phyloP scores from a whole-genome alignment of 2,888 invertebrate species.

The Erpobdella octoculata region DNA sequence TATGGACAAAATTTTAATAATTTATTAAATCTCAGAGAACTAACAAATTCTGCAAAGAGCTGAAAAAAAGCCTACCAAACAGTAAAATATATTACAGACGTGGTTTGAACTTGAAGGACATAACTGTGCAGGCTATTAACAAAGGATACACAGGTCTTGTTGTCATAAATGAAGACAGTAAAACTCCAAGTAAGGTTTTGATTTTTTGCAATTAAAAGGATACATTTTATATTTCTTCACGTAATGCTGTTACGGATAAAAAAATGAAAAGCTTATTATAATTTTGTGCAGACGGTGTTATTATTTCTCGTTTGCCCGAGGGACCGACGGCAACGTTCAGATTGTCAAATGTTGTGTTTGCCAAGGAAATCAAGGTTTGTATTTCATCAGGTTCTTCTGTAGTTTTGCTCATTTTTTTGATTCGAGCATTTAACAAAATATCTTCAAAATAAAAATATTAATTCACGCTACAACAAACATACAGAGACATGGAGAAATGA shows the following conservation, averaged over 20 bases:
- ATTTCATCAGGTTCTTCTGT: background rate
- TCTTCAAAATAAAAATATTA: too few relatives aligned
- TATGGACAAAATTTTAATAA: background rate
- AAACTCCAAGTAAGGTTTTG: conserved; percentile 65
- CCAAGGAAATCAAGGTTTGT: conserved; percentile 40
- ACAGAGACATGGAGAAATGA: conserved; percentile 61
- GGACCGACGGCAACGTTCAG: conserved; percentile 96
- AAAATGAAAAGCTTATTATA: background rate
- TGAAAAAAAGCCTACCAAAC: conserved; percentile 84
- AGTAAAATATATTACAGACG: conserved; percentile 76
- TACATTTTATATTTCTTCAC: background rate
- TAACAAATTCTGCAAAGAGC: conserved; percentile 81
- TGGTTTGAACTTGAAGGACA: conserved; percentile 82
- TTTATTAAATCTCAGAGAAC: conserved; percentile 59
- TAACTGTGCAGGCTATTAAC: conserved; percentile 73
- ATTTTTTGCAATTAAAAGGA: background rate
- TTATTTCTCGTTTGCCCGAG: conserved; percentile 84
- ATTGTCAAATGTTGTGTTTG: conserved; percentile 77
- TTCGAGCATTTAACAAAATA: too few relatives aligned
- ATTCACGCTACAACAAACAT: too few relatives aligned
- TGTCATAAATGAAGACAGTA: conserved; percentile 77
- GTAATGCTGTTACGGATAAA: background rate
- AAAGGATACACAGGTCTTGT: conserved; percentile 55
- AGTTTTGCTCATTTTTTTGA: background rate
- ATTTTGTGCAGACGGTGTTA: conserved; percentile 66